phyloP scores from a whole-genome alignment of 2,797 vertebrate genomes.

The Myiothlypis chrysogaster region DNA sequence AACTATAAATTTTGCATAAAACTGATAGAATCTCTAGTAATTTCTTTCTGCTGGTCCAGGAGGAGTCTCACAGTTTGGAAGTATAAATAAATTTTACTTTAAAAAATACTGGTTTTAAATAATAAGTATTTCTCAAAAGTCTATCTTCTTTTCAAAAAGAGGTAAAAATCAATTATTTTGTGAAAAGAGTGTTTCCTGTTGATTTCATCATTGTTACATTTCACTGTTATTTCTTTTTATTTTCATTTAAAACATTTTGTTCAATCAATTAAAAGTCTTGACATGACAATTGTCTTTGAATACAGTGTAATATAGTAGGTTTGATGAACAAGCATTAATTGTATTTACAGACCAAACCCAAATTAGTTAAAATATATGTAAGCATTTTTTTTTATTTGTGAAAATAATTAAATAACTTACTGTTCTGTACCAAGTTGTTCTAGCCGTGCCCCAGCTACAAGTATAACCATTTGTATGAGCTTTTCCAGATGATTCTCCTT shows the following conservation, averaged over 20 bases:
- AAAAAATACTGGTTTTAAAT: not conserved
- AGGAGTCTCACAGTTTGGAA: not conserved
- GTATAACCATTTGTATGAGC: not conserved
- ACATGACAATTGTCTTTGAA: not conserved
- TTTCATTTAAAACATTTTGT: not conserved
- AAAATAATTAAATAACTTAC: not conserved
- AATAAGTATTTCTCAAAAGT: not conserved
- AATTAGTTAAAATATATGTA: not conserved
- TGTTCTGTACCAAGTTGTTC: not conserved
- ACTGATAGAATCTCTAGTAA: not conserved
- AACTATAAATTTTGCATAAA: not conserved
- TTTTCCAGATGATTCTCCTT: not conserved
- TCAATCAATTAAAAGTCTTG: not conserved
- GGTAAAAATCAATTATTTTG: not conserved
- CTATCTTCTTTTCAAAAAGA: not conserved
- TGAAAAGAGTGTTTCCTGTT: not conserved
- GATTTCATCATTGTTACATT: not conserved
- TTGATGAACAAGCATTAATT: not conserved
- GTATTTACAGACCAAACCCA: not conserved
- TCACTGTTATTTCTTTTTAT: not conserved
- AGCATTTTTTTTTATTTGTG: not conserved
- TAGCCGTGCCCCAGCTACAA: fast-evolving
- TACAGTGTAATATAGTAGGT: not conserved
- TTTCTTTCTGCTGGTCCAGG: not conserved
- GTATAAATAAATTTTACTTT: not conserved